Conservation (phyloP, 2,888 invertebrate genomes). For the Andrena flavipes region DNA sequence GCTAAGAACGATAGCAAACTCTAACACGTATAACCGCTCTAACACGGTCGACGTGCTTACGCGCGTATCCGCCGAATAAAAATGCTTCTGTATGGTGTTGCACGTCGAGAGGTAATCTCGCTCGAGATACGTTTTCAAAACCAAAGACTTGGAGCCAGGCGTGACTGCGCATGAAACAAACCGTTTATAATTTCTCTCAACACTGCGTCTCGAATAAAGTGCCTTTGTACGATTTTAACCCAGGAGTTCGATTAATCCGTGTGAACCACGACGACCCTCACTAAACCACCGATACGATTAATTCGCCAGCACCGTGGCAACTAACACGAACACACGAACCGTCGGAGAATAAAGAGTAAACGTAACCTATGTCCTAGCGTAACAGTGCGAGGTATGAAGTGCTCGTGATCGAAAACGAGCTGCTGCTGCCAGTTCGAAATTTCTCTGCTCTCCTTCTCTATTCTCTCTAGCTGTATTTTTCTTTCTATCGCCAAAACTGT, state of each 20-base stretch:
- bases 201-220: slow-evolving; percentile 20
- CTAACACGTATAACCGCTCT: slow-evolving; percentile 62
- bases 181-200: slow-evolving; percentile 3
- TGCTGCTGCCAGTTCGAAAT: not conserved
- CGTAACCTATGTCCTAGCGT: not conserved
- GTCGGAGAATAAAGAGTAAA: not conserved
- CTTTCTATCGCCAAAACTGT: slow-evolving; percentile 35
- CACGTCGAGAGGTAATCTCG: slow-evolving; percentile 47
- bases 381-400: not conserved
- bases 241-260: slow-evolving; percentile 29
- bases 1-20: slow-evolving; percentile 33
- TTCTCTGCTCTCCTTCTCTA: slow-evolving; percentile 16
- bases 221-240: slow-evolving; percentile 9
- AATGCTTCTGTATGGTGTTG: slow-evolving; percentile 52
- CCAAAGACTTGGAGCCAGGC: slow-evolving; percentile 10
- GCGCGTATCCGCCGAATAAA: slow-evolving; percentile 22
- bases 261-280: slow-evolving; percentile 11
- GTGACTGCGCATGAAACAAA: slow-evolving; percentile 24
- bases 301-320: not conserved
- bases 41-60: slow-evolving; percentile 43
- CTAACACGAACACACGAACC: slow-evolving; percentile 9
- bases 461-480: slow-evolving; percentile 30
- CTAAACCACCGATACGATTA: slow-evolving; percentile 4
- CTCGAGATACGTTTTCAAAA: not conserved
- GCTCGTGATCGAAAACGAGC: slow-evolving; percentile 16